These are phyloP conservation scores for Metopolophium dirhodum DNA, from an alignment of 1,140 invertebrate genomes.

Conservation along the genomic window DNA sequence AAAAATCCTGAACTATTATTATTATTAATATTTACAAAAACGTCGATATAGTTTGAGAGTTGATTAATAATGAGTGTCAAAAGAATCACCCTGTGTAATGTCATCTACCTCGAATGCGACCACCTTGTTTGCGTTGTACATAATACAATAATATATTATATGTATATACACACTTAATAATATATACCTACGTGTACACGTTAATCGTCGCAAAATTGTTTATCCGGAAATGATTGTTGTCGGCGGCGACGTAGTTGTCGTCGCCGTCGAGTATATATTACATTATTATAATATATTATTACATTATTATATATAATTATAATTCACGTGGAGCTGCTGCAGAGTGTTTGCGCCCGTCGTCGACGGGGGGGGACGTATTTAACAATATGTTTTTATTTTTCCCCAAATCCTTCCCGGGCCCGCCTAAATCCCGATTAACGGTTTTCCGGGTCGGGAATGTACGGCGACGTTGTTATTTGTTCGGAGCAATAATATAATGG, in stretches of 20 bases:
- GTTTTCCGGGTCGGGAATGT: background rate
- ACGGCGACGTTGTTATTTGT: background rate
- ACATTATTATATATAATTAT: background rate
- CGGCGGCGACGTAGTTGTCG: too few relatives aligned
- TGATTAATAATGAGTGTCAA: background rate
- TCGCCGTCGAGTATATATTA: background rate
- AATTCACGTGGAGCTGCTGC: background rate
- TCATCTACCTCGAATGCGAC: background rate
- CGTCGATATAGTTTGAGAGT: background rate
- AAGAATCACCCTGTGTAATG: background rate
- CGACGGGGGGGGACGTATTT: background rate
- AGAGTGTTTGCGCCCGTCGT: background rate
- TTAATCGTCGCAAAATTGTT: background rate
- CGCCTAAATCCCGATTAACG: background rate
- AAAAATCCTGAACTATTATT: background rate
- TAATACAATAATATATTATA: background rate
- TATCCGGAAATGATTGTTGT: background rate
- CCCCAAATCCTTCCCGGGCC: background rate
- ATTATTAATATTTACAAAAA: background rate
- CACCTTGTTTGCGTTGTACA: background rate
- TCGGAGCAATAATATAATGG: background rate
- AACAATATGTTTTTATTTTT: background rate
- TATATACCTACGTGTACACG: too few relatives aligned
- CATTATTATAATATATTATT: background rate
- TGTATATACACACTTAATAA: too few relatives aligned